Evolutionary conservation across 2,113 vertebrate genomes (phyloP).

Genomic region (Petrocephalus microphthalmus): DNA sequence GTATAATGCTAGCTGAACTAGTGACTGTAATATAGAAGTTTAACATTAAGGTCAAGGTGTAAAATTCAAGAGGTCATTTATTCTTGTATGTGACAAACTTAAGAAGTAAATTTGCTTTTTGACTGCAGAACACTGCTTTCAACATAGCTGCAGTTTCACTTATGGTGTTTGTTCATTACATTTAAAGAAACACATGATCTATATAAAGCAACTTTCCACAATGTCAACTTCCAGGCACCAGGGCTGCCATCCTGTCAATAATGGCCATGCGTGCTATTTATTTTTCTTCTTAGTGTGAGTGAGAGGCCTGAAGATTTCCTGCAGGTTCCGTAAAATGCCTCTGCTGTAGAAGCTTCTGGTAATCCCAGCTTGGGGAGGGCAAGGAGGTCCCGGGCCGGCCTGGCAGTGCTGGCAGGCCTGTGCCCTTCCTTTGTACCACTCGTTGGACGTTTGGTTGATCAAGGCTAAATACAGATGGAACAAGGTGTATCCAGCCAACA

Average conservation of each 20-base stretch:
- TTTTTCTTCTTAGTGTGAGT: conserved; percentile 47
- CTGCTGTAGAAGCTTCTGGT: conserved; percentile 67
- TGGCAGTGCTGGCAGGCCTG: conserved; percentile 52
- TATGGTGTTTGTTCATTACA: background rate
- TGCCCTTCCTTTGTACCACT: conserved; percentile 74
- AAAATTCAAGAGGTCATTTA: conserved; percentile 12
- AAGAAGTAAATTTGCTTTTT: conserved; percentile 14
- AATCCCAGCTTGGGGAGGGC: conserved; percentile 39
- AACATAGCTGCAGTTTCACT: no score
- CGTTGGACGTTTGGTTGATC: conserved; percentile 84
- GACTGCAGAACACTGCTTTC: background rate
- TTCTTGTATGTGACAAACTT: conserved; percentile 7
- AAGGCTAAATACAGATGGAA: conserved; percentile 73
- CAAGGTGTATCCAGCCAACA: conserved; percentile 74
- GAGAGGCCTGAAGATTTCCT: conserved; percentile 71
- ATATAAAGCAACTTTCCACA: background rate
- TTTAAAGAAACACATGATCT: background rate
- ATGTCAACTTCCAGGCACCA: background rate
- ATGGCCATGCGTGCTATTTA: conserved; percentile 2
- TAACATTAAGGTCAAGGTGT: background rate
- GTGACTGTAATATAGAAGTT: background rate
- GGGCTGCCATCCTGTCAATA: background rate
- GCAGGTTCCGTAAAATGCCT: conserved; percentile 69
- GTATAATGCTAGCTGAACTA: conserved; percentile 8
- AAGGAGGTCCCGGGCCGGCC: conserved; percentile 36